Conservation (phyloP, 1,140 invertebrate species). For the Holotrichia oblita region DNA sequence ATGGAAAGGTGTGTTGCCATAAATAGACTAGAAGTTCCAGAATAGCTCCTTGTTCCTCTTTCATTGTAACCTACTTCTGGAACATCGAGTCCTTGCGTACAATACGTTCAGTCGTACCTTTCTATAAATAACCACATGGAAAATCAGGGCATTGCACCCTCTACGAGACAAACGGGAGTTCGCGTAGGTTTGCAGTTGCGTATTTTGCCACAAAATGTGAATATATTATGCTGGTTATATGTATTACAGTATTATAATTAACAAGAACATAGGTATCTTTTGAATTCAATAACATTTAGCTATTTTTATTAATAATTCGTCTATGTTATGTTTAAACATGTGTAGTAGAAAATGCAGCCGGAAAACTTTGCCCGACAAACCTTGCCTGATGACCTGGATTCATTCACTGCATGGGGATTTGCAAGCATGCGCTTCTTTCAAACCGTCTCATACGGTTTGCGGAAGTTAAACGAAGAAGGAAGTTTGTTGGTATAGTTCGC, state of each 20-base stretch:
- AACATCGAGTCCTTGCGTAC: neutral
- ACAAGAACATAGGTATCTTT: neutral
- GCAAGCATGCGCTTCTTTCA: neutral
- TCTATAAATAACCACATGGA: constrained; percentile 31
- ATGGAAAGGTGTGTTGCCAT: neutral
- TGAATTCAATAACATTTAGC: neutral
- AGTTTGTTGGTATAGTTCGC: neutral
- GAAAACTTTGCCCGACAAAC: neutral
- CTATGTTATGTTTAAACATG: neutral
- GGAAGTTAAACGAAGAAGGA: neutral
- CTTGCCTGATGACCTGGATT: constrained; percentile 23
- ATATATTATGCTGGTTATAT: no score
- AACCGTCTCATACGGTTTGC: neutral
- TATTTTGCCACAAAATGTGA: neutral
- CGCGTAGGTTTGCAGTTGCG: neutral
- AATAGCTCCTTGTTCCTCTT: neutral
- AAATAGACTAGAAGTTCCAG: neutral
- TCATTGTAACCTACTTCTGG: constrained; percentile 27
- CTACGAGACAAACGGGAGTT: neutral
- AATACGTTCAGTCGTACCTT: neutral
- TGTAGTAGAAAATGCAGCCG: neutral
- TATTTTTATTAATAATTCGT: neutral
- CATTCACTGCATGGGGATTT: neutral
- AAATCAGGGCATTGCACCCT: constrained; percentile 30
- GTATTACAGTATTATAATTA: no score